A percentile compares a stretch with the other conserved stretches of the same genome.
Conservation (phyloP, 2,888 invertebrate species). For the Resseliella maxima region DNA sequence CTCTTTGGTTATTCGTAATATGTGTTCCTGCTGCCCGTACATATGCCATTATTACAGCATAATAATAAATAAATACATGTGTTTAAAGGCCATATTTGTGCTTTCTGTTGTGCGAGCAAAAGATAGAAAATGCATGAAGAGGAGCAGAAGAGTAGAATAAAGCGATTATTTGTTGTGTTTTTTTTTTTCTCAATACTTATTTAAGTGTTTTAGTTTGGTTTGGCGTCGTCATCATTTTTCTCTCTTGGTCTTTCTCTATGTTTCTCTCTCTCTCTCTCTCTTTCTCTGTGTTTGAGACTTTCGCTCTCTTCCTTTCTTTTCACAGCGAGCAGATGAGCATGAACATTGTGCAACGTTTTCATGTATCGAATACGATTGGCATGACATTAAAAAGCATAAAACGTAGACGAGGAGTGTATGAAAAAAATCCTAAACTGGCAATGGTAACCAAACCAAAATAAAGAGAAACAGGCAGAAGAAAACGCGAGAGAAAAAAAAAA, state of each 20-base stretch:
- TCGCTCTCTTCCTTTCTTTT: not conserved
- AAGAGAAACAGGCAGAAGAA: not conserved
- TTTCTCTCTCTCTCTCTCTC: not conserved
- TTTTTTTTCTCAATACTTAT: conserved; percentile 29
- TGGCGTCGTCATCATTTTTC: not conserved
- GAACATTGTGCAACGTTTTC: conserved; percentile 36
- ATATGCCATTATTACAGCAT: conserved; percentile 51
- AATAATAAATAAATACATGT: conserved; percentile 53
- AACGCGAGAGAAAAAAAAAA: not conserved
- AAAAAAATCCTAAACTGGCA: not conserved
- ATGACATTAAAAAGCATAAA: conserved; percentile 53
- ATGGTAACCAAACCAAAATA: not conserved
- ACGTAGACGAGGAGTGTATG: not conserved
- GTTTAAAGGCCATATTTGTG: conserved; percentile 48
- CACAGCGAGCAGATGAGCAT: conserved; percentile 12
- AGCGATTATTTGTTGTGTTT: conserved; percentile 46
- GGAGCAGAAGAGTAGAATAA: conserved; percentile 2
- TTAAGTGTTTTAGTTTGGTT: conserved; percentile 39
- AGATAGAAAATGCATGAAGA: not conserved
- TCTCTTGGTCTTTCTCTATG: not conserved
- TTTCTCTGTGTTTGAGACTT: not conserved
- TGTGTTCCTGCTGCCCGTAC: conserved; percentile 12
- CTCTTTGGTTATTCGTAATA: conserved; percentile 38
- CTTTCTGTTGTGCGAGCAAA: not conserved
- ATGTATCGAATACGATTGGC: conserved; percentile 53